Percentiles rank a stretch among this genome's conserved stretches.
phyloP scores from a whole-genome alignment of 2,888 invertebrate species.

The Phasia obesa region DNA sequence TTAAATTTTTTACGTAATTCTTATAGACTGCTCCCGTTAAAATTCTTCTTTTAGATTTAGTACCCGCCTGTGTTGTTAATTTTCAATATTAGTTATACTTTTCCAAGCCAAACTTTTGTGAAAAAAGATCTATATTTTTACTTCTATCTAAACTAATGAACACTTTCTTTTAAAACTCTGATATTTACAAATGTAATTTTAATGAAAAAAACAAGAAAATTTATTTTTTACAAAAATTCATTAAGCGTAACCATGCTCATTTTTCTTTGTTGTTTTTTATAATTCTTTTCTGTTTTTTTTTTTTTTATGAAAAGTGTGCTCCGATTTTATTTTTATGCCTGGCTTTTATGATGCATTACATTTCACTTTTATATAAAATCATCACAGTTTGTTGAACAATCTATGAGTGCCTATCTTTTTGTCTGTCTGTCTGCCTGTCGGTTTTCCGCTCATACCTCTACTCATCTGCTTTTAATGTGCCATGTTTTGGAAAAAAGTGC shows the following conservation, averaged over 20 bases:
- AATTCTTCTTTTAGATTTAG: too few species aligned
- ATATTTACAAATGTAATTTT: neutral
- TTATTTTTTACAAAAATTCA: slow-evolving; percentile 45
- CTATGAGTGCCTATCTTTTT: neutral
- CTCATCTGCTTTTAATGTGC: slow-evolving; percentile 21
- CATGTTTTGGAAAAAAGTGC: slow-evolving; percentile 23
- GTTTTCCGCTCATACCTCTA: neutral
- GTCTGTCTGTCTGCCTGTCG: slow-evolving; percentile 3
- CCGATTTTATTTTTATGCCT: slow-evolving; percentile 58
- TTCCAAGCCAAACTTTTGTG: neutral
- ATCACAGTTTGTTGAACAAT: slow-evolving; percentile 60
- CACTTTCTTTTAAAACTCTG: slow-evolving; percentile 15
- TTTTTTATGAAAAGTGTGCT: slow-evolving; percentile 53
- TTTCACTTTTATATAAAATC: slow-evolving; percentile 61
- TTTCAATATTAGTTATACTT: too few species aligned
- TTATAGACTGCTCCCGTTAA: too few species aligned
- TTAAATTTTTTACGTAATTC: too few species aligned
- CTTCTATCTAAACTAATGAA: neutral
- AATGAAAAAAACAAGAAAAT: slow-evolving; percentile 11
- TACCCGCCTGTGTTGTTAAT: too few species aligned
- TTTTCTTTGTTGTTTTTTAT: slow-evolving; percentile 32
- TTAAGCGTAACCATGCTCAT: slow-evolving; percentile 63
- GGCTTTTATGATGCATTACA: slow-evolving; percentile 62
- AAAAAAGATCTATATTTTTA: neutral
- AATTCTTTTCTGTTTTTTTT: slow-evolving; percentile 13